Conservation (phyloP, 2,797 vertebrate genomes). For the Micromesistius poutassou region DNA sequence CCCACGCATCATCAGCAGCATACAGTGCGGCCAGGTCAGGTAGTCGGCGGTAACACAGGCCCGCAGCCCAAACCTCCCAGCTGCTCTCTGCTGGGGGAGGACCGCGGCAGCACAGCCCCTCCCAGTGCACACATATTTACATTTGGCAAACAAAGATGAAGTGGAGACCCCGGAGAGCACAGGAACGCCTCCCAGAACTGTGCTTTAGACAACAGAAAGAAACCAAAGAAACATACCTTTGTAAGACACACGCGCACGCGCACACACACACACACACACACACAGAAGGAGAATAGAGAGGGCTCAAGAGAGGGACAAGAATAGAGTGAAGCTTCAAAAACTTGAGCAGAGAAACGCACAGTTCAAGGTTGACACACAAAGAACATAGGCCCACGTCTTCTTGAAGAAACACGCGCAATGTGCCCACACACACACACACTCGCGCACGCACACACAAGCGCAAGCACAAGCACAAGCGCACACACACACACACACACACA, state of each 20-base stretch:
- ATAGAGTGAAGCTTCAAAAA: constrained; percentile 30
- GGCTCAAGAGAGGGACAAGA: constrained; percentile 5
- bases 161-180: too few species aligned
- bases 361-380: constrained; percentile 53
- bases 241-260: background rate
- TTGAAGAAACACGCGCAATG: constrained; percentile 44
- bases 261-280: background rate
- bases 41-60: too few species aligned
- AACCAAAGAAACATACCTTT: too few species aligned
- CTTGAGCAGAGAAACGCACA: constrained; percentile 44
- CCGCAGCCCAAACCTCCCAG: too few species aligned
- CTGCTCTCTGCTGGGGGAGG: too few species aligned
- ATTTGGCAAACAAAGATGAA: too few species aligned
- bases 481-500: constrained; percentile 18
- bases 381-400: constrained; percentile 29
- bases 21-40: too few species aligned
- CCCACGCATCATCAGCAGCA: too few species aligned
- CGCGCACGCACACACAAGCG: constrained; percentile 14
- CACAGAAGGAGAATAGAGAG: constrained; percentile 18
- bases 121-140: too few species aligned
- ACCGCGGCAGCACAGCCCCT: too few species aligned
- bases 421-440: constrained; percentile 11
- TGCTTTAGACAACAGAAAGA: too few species aligned
- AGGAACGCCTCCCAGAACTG: too few species aligned
- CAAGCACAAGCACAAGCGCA: constrained; percentile 12